Evolutionary conservation across 2,797 vertebrate species (phyloP), one percentile per base, ranked within the genome.

Genomic region (Rhabdomys pumilio): DNA sequence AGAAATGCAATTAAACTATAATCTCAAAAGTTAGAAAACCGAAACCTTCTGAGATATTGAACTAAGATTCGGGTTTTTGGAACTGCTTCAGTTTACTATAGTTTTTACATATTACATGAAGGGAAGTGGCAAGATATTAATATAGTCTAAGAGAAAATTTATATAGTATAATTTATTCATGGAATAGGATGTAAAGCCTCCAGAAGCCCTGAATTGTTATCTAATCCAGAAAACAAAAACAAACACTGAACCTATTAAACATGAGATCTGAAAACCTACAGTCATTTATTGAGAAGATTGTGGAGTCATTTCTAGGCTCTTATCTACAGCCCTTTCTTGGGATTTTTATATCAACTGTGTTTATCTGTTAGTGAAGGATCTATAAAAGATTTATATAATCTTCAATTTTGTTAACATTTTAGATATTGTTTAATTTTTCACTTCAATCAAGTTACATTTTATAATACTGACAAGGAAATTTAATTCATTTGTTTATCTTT

Each of bases 381-480:
- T 69, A n/a, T 69, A 4, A 59, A 59, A 59, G 20, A 92, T 90
- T 88, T 90, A 8, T 91, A 44, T 90, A 20, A 88, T 75, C 85
- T 92, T 93, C 61, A 94, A 53, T 82, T 94, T 90, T 80, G 96
- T 93, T 76, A 61, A 50, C 86, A 47, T 80, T 89, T 96, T 96
- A 79, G 91, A 85, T 95, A 92, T 80, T 95, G 31, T 81, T 96
- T 96, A 89, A 89, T 92, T 96, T 97, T 94, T 85, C 92, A 89
- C 94, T 89, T 96, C 77, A 97, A 44, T 93, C 44, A 80, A 57
- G 92, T 86, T 65, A 59, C n/a, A 69, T 84, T 95, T 95, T 75
- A 88, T 94, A 96, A 93, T 96, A 92, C 69, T 80, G 86, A 90
- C 38, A 80, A 95, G 29, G 63, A 89, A 29, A 94, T 93, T 94